Conservation (phyloP, 2,888 invertebrate species). For the Hypena proboscidalis region DNA sequence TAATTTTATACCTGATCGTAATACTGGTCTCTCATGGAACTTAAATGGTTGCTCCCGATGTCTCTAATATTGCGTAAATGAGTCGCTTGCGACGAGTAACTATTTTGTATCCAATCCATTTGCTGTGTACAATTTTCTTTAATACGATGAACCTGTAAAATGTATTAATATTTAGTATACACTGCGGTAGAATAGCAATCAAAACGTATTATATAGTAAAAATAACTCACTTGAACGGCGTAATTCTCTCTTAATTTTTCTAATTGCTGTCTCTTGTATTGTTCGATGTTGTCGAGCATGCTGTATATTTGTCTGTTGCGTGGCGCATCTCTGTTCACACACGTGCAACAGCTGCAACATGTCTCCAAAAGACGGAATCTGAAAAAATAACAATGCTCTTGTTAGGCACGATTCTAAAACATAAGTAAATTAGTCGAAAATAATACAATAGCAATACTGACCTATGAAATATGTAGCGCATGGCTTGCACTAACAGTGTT, state of each 20-base stretch:
- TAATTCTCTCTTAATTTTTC: conserved; percentile 96
- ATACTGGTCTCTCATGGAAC: conserved; percentile 95
- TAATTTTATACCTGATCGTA: conserved; percentile 91
- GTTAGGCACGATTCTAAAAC: conserved; percentile 13
- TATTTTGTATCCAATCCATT: conserved; percentile 96
- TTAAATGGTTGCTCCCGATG: conserved; percentile 95
- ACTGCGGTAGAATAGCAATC: neutral
- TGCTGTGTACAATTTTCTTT: conserved; percentile 97
- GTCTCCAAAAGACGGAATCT: conserved; percentile 90
- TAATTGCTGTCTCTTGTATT: conserved; percentile 94
- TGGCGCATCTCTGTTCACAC: conserved; percentile 89
- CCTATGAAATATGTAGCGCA: conserved; percentile 89
- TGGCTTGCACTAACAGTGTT: conserved; percentile 91
- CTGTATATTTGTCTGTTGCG: conserved; percentile 93
- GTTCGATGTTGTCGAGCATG: conserved; percentile 95
- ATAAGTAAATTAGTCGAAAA: conserved; percentile 5
- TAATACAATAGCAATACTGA: conserved; percentile 77
- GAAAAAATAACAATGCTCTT: conserved; percentile 54
- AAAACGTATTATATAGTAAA: neutral
- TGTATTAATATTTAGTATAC: neutral
- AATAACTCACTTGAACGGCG: conserved; percentile 91
- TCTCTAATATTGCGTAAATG: conserved; percentile 95
- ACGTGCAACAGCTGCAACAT: conserved; percentile 92
- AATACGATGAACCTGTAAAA: conserved; percentile 91
- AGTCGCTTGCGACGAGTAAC: conserved; percentile 94